Percentiles rank a stretch among this genome's conserved stretches.
These are phyloP conservation scores for Tetragnatha montana DNA, from an alignment of 2,888 invertebrate species.

Conservation along the genomic window DNA sequence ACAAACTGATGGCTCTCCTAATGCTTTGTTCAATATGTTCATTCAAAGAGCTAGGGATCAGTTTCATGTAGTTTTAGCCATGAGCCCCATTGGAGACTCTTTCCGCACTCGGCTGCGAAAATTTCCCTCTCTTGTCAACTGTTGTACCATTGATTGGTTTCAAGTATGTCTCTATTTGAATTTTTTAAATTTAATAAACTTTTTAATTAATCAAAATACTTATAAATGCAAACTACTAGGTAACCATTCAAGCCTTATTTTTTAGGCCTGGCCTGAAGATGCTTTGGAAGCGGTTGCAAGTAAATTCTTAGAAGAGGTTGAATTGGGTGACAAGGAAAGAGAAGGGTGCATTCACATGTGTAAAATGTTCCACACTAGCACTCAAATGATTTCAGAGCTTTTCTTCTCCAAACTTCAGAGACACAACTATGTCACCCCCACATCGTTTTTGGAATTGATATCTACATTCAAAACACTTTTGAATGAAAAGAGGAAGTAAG, in stretches of 20 bases:
- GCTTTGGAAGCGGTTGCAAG: constrained; percentile 91
- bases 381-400: constrained; percentile 83
- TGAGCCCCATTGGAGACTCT: constrained; percentile 91
- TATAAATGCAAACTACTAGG: neutral
- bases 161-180: constrained; percentile 80
- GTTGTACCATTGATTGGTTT: constrained; percentile 97
- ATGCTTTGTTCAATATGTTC: constrained; percentile 93
- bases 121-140: constrained; percentile 94
- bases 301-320: constrained; percentile 86
- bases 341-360: constrained; percentile 87
- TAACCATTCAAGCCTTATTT: neutral
- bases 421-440: constrained; percentile 85
- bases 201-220: neutral
- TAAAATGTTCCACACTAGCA: constrained; percentile 88
- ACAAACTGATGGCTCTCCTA: constrained; percentile 91
- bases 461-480: constrained; percentile 86
- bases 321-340: constrained; percentile 79
- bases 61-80: constrained; percentile 89
- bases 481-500: constrained; percentile 76
- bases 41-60: constrained; percentile 91
- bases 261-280: constrained; percentile 88
- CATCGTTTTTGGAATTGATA: constrained; percentile 92
- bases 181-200: neutral
- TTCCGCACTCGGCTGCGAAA: constrained; percentile 89
- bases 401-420: constrained; percentile 81